Evolutionary conservation across 2,888 invertebrate species (phyloP).

Genomic region (Deilephila porcellus): DNA sequence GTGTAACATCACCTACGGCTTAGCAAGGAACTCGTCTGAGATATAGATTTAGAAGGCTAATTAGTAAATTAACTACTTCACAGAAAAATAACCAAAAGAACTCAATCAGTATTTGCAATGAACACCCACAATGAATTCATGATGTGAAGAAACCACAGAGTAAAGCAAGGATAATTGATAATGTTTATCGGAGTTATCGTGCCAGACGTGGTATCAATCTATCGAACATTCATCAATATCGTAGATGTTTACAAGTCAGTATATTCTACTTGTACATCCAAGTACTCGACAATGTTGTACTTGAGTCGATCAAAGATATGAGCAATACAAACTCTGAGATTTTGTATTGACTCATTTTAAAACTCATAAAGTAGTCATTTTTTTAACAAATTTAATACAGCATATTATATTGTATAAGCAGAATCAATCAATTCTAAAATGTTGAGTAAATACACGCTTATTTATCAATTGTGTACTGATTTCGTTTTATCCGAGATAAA

Average conservation of each 20-base stretch:
- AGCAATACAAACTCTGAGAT: neutral
- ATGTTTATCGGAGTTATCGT: constrained; percentile 13
- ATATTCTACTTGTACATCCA: neutral
- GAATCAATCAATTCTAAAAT: no score
- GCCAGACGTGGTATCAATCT: neutral
- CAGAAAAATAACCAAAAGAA: no score
- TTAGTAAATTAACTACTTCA: no score
- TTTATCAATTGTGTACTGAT: no score
- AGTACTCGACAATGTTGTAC: neutral
- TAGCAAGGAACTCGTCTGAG: no score
- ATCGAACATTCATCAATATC: neutral
- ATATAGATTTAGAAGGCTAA: no score
- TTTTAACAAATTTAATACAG: no score
- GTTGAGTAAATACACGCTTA: no score
- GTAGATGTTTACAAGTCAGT: constrained; percentile 25
- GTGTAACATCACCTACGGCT: no score
- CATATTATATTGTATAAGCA: no score
- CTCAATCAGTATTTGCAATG: neutral
- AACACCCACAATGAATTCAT: neutral
- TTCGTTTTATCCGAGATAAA: no score
- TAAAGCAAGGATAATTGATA: neutral
- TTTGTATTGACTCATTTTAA: neutral
- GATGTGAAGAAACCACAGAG: neutral
- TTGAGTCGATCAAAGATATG: neutral
- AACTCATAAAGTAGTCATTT: no score